Evolutionary conservation across 2,888 invertebrate species (phyloP).

Genomic region (Perizoma flavofasciatum): DNA sequence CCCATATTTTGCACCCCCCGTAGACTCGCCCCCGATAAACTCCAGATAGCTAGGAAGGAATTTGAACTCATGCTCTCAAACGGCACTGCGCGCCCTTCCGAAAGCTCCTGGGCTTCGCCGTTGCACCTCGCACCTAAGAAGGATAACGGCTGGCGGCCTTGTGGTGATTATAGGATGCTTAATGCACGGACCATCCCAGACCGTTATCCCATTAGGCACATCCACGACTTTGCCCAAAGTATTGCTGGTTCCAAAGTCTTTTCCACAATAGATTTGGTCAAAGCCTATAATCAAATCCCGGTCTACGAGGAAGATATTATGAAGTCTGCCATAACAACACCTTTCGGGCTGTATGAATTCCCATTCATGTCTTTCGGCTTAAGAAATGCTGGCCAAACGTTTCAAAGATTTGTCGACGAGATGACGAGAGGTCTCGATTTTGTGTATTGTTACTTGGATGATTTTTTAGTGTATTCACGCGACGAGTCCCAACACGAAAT

Average conservation of each 20-base stretch:
- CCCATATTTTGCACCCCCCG: slow-evolving; percentile 16
- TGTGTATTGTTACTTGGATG: not conserved
- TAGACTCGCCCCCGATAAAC: slow-evolving; percentile 19
- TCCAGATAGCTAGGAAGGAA: slow-evolving; percentile 19
- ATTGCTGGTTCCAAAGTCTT: slow-evolving; percentile 43
- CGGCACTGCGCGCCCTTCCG: slow-evolving; percentile 9
- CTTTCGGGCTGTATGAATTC: not conserved
- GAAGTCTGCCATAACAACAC: not conserved
- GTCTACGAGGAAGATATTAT: slow-evolving; percentile 6
- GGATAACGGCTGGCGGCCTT: slow-evolving; percentile 16
- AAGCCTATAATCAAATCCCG: slow-evolving; percentile 40
- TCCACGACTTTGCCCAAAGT: slow-evolving; percentile 43
- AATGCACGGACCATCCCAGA: not conserved
- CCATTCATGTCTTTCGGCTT: not conserved
- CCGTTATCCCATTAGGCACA: slow-evolving; percentile 39
- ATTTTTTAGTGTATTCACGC: no score
- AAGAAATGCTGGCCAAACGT: not conserved
- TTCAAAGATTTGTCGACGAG: not conserved
- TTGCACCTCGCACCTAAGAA: slow-evolving; percentile 12
- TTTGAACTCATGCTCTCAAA: slow-evolving; percentile 10
- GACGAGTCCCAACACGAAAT: no score
- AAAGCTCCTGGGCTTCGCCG: not conserved
- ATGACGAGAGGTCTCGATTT: not conserved
- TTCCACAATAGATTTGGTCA: slow-evolving; percentile 42
- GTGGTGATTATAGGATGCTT: slow-evolving; percentile 4